Evolutionary conservation across 2,113 vertebrate genomes (phyloP), one percentile per base, ranked within the genome.

Genomic region (Sorex fumeus): DNA sequence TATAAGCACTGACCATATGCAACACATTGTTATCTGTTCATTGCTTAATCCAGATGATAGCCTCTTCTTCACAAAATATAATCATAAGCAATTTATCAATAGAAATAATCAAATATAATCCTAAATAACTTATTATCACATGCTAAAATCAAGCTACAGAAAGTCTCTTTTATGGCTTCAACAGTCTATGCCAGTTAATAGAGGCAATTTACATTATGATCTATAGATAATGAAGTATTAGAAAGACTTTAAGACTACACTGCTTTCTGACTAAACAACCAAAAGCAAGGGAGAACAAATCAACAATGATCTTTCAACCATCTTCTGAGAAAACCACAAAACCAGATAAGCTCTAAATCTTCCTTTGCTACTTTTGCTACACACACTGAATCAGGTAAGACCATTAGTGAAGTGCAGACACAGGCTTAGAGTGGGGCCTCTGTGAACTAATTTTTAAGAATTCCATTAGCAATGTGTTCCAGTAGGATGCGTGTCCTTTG

Each of bases 401-500:
- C 28, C 50, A 40, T 45, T 15, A 36, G 21, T 19, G 36, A 32
- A 76, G 43, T 28, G 75, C 40, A 86, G 75, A 69, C 27, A 62
- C n/a, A 53, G 27, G 25, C 23, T 53, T 28, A 71, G 64, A 75
- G 81, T 9, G 40, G 19, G 8, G 28, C 86, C 32, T 75, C 47
- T 64, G 25, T n/a, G 3, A 11, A 25, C 30, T 83, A 25, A 70
- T 30, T 50, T 28, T 5, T 60, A 57, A 78, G 53, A 57, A 43
- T 67, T 36, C 53, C n/a, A 40, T 83, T 79, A 72, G 21, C 67
- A 81, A 71, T n/a, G 43, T 34, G 6, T 40, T 36, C 67, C 82
- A 79, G n/a, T 83, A 95, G 70, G 30, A 57, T 28, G 30, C 32
- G 25, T 47, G 21, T 87, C 34, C 67, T 91, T 53, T 90, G 50